Percentiles rank a stretch among this genome's conserved stretches.
Conservation (phyloP, 2,113 vertebrate species). For the Todiramphus saurophagus region DNA sequence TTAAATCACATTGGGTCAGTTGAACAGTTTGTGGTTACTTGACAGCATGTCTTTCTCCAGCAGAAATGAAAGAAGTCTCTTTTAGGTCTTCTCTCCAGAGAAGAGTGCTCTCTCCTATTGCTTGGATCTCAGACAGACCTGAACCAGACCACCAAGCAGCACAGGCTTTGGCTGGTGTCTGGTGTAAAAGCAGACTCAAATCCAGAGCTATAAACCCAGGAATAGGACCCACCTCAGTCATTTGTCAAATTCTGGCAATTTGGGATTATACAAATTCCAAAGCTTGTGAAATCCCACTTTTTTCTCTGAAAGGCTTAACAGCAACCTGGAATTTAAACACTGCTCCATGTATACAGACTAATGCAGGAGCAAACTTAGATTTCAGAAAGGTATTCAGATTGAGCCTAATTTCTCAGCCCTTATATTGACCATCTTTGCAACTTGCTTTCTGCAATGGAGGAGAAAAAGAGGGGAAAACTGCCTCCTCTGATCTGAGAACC, state of each 20-base stretch:
- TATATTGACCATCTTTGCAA: background rate
- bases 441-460: background rate
- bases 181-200: background rate
- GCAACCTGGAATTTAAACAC: background rate
- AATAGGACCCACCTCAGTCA: background rate
- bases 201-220: background rate
- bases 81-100: slow-evolving; percentile 2
- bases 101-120: background rate
- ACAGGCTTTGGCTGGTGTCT: background rate
- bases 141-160: slow-evolving; percentile 17
- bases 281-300: background rate
- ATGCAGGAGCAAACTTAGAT: background rate
- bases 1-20: background rate
- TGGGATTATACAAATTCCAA: background rate
- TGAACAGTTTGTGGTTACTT: slow-evolving; percentile 4
- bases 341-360: background rate
- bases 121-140: background rate
- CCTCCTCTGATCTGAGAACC: background rate
- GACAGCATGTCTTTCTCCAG: background rate
- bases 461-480: background rate
- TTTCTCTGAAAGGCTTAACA: background rate
- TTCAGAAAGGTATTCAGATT: background rate
- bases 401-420: background rate
- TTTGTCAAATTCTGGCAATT: background rate
- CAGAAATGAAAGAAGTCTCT: background rate